Evolutionary conservation across 2,888 invertebrate genomes (phyloP).

Genomic region (Tridacna gigas): DNA sequence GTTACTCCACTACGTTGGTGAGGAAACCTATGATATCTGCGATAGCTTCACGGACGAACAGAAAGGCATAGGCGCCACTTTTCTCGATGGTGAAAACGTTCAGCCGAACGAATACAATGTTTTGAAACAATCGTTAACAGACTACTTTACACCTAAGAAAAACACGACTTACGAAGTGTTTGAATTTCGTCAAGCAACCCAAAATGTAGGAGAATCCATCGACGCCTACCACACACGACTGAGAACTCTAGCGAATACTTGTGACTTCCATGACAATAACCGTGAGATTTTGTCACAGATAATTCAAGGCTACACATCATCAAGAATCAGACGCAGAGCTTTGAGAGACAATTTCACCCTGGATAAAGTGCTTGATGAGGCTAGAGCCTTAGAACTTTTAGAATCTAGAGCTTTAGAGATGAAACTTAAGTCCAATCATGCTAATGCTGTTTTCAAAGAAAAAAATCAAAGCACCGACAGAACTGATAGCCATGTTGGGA

Average conservation of each 20-base stretch:
- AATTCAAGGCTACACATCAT: too few relatives aligned
- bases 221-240: too few relatives aligned
- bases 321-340: too few relatives aligned
- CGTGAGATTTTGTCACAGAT: not conserved
- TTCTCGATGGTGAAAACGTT: not conserved
- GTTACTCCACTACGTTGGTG: not conserved
- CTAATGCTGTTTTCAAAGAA: not conserved
- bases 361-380: not conserved
- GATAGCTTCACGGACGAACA: too few relatives aligned
- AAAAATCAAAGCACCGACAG: not conserved
- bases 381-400: not conserved
- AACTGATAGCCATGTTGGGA: not conserved
- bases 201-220: too few relatives aligned
- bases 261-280: not conserved
- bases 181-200: too few relatives aligned
- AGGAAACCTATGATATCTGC: not conserved
- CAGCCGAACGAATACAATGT: not conserved
- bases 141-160: not conserved
- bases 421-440: not conserved
- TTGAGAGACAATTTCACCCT: too few relatives aligned
- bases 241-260: not conserved
- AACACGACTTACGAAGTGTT: too few relatives aligned
- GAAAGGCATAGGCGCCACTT: not conserved
- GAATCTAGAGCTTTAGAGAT: not conserved
- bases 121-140: not conserved